Evolutionary conservation across 2,113 vertebrate species (phyloP).

Genomic region (Calidris pugnax): DNA sequence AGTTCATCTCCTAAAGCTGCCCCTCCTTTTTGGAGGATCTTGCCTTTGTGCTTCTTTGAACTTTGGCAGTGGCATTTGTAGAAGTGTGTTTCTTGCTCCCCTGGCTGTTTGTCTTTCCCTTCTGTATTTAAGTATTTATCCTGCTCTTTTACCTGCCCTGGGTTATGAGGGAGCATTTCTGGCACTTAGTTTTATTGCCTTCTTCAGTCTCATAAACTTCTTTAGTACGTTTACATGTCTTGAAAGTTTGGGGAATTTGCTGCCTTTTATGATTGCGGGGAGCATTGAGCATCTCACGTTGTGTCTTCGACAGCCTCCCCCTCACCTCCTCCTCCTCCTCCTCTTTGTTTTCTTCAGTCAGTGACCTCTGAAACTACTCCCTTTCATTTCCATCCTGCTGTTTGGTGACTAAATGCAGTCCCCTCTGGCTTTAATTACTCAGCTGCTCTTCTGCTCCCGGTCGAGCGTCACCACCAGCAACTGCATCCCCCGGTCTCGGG

Average conservation of each 20-base stretch:
- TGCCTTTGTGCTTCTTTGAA: not conserved
- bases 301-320: not conserved
- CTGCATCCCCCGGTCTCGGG: not conserved
- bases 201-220: not conserved
- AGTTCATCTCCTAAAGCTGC: not conserved
- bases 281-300: not conserved
- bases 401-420: not conserved
- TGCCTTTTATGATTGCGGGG: not conserved
- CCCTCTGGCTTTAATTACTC: slow-evolving; percentile 35
- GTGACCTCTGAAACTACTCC: not conserved
- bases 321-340: not conserved
- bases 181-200: not conserved
- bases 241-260: not conserved
- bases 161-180: not conserved
- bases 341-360: not conserved
- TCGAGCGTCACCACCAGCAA: not conserved
- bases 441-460: not conserved
- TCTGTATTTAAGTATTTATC: not conserved
- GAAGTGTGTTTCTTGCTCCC: not conserved
- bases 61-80: not conserved
- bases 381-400: not conserved
- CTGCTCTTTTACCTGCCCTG: not conserved
- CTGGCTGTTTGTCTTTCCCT: not conserved
- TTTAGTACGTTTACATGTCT: not conserved
- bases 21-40: not conserved